Evolutionary conservation across 1,140 invertebrate species (phyloP).

Genomic region (Sweltsa coloradensis): DNA sequence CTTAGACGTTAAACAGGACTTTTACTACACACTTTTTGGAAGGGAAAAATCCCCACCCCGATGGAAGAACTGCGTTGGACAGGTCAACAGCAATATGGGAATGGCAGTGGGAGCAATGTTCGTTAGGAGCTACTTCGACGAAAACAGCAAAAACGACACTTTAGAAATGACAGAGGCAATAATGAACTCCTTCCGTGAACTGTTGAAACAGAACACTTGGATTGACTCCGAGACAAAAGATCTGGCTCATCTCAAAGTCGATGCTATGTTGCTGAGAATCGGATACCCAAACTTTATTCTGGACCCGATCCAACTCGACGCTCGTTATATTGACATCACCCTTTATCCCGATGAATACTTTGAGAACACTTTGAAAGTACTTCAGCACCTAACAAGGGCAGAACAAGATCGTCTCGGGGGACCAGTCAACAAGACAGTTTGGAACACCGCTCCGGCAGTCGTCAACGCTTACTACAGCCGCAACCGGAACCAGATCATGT

Average conservation of each 20-base stretch:
- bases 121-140: slow-evolving; percentile 73
- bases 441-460: slow-evolving; percentile 86
- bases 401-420: slow-evolving; percentile 51
- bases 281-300: slow-evolving; percentile 83
- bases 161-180: slow-evolving; percentile 75
- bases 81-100: slow-evolving; percentile 72
- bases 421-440: slow-evolving; percentile 69
- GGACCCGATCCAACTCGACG: slow-evolving; percentile 50
- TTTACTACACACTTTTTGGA: slow-evolving; percentile 59
- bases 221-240: slow-evolving; percentile 68
- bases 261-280: slow-evolving; percentile 72
- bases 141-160: slow-evolving; percentile 69
- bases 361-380: slow-evolving; percentile 73
- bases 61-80: slow-evolving; percentile 73
- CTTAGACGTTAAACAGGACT: slow-evolving; percentile 42
- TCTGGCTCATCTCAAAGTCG: slow-evolving; percentile 67
- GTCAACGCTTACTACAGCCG: slow-evolving; percentile 94
- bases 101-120: slow-evolving; percentile 79
- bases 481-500: slow-evolving; percentile 92
- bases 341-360: slow-evolving; percentile 59
- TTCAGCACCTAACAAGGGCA: slow-evolving; percentile 57
- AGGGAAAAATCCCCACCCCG: slow-evolving; percentile 56
- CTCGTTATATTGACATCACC: slow-evolving; percentile 58
- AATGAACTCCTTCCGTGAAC: slow-evolving; percentile 59
- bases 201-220: slow-evolving; percentile 62